A percentile compares a stretch with the other conserved stretches of the same genome.
Conservation (phyloP, 2,113 vertebrate species). For the Climacteris rufus region DNA sequence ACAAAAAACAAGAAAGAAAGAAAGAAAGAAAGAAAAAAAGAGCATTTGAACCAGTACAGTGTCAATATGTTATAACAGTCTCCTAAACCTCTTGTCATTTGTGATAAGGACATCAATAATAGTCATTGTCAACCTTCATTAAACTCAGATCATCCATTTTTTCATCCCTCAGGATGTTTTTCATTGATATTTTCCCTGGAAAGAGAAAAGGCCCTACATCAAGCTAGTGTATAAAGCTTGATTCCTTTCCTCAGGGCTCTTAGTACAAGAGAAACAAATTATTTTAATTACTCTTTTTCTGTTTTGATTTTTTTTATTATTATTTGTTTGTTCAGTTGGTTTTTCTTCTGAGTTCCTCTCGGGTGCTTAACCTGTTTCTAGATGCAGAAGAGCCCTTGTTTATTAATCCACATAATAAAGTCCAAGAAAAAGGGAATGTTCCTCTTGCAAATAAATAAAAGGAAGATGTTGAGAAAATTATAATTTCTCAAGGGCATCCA, state of each 20-base stretch:
- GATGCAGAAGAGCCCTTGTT: neutral
- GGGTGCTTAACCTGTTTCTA: neutral
- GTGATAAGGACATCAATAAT: conserved; percentile 72
- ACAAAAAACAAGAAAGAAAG: neutral
- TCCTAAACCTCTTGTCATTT: conserved; percentile 58
- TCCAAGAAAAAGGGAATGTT: neutral
- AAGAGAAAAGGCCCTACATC: conserved; percentile 33
- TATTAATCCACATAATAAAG: neutral
- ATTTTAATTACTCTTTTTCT: conserved; percentile 39
- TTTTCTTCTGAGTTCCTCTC: neutral
- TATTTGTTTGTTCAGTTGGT: neutral
- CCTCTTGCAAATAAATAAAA: neutral
- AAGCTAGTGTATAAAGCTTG: conserved; percentile 23
- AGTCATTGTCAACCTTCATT: conserved; percentile 71
- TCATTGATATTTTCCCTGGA: conserved; percentile 67
- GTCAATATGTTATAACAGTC: conserved; percentile 50
- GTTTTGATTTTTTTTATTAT: neutral
- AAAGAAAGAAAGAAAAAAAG: neutral
- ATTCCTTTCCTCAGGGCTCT: conserved; percentile 26
- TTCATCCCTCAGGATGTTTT: conserved; percentile 58
- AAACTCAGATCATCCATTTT: conserved; percentile 61
- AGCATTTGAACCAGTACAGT: conserved; percentile 35
- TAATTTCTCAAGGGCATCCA: too few species aligned
- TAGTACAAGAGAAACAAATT: conserved; percentile 46
- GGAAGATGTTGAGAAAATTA: neutral